phyloP scores from a whole-genome alignment of 2,888 invertebrate genomes.

The Temnothorax ravouxi region DNA sequence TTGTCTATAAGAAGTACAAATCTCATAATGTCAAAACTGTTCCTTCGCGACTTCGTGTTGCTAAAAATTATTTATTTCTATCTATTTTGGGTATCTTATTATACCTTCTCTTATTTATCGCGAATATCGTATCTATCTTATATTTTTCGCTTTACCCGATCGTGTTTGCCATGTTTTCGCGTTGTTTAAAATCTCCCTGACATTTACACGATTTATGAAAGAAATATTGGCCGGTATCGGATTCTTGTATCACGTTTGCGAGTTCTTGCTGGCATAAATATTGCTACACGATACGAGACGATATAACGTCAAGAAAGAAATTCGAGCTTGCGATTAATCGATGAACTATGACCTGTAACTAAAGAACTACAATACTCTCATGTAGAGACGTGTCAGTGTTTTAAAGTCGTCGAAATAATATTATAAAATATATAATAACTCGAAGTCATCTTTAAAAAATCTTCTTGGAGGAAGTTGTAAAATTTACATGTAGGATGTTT shows the following conservation, averaged over 20 bases:
- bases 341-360: constrained; percentile 34
- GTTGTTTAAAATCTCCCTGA: constrained; percentile 64
- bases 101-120: constrained; percentile 34
- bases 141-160: constrained; percentile 42
- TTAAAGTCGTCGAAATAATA: not conserved
- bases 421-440: not conserved
- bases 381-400: no score
- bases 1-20: not conserved
- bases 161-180: constrained; percentile 27
- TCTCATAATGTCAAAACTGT: constrained; percentile 8
- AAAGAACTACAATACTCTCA: not conserved
- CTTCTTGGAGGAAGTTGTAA: not conserved
- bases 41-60: not conserved
- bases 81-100: constrained; percentile 2
- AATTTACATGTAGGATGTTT: not conserved
- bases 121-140: constrained; percentile 16
- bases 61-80: constrained; percentile 25
- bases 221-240: constrained; percentile 73
- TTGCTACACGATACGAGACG: constrained; percentile 46
- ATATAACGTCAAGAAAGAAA: constrained; percentile 47
- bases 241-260: constrained; percentile 51
- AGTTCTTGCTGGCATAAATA: constrained; percentile 50
- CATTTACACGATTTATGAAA: constrained; percentile 69
- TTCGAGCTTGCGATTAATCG: constrained; percentile 54
- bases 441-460: not conserved